phyloP scores from a whole-genome alignment of 2,113 vertebrate genomes.

The Cynocephalus volans region DNA sequence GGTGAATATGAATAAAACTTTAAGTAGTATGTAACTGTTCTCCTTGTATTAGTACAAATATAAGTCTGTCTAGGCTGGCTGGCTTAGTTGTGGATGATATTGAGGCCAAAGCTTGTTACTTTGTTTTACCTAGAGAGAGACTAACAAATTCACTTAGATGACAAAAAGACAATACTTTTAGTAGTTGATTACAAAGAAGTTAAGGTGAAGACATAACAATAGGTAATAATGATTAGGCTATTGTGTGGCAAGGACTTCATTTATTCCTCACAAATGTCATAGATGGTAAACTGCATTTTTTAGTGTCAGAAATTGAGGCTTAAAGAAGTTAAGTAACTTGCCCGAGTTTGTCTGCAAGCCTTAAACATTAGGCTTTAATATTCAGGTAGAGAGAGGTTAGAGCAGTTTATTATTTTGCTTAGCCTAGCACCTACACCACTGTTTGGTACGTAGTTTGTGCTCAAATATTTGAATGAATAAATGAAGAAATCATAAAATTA shows the following conservation, averaged over 20 bases:
- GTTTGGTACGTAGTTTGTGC: not conserved
- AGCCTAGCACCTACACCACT: not conserved
- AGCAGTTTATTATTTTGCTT: not conserved
- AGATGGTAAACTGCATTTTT: conserved; percentile 31
- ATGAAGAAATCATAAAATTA: conserved; percentile 17
- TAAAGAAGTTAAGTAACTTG: conserved; percentile 50
- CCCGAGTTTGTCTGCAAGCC: not conserved
- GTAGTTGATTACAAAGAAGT: conserved; percentile 10
- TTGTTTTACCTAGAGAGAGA: conserved; percentile 47
- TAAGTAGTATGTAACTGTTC: not conserved
- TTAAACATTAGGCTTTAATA: conserved; percentile 19
- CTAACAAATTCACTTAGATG: conserved; percentile 5
- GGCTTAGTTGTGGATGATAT: not conserved
- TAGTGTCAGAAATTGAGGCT: conserved; percentile 6
- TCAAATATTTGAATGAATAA: conserved; percentile 46
- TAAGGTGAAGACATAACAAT: not conserved
- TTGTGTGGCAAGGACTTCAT: conserved; percentile 6
- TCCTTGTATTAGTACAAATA: not conserved
- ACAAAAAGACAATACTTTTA: not conserved
- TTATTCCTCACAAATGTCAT: conserved; percentile 25
- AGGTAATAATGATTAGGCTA: not conserved
- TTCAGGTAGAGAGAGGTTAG: conserved; percentile 16
- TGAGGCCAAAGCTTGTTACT: not conserved
- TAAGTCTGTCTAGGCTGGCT: not conserved
- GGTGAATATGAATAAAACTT: conserved; percentile 19